Conservation (phyloP, 2,888 invertebrate species). For the Caenorhabditis wallacei region DNA sequence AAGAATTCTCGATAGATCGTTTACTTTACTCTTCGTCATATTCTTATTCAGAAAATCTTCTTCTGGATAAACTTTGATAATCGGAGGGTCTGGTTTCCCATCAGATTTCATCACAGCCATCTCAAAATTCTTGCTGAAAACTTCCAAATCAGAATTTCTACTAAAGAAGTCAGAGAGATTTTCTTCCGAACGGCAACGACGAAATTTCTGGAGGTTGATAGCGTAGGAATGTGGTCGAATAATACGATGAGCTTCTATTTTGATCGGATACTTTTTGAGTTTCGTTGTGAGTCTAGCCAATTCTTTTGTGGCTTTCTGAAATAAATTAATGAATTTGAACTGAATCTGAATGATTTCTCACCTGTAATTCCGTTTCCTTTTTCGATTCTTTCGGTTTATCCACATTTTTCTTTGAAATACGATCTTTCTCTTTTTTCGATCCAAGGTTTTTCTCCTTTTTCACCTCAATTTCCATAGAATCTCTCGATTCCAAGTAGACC, state of each 20-base stretch:
- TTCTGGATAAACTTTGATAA: not conserved
- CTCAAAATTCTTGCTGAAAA: constrained; percentile 19
- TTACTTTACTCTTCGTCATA: not conserved
- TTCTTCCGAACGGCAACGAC: constrained; percentile 26
- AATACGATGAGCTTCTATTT: not conserved
- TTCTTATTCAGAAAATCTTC: not conserved
- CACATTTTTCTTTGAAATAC: too few species aligned
- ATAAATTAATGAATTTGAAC: not conserved
- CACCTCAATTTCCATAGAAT: not conserved
- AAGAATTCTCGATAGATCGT: not conserved
- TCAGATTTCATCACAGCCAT: not conserved
- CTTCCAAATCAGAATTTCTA: constrained; percentile 21
- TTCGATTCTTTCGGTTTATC: too few species aligned
- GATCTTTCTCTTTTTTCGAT: not conserved
- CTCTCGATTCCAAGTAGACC: not conserved
- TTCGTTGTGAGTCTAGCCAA: not conserved
- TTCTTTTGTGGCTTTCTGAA: constrained; percentile 4
- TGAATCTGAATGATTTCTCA: not conserved
- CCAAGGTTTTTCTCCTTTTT: not conserved
- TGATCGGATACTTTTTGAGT: constrained; percentile 10
- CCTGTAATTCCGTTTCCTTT: too few species aligned
- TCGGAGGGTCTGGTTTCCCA: not conserved
- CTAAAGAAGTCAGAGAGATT: constrained; percentile 10
- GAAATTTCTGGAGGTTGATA: not conserved
- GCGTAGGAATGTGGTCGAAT: not conserved